Conservation (phyloP, 1,140 invertebrate genomes). For the Hermetia illucens region DNA sequence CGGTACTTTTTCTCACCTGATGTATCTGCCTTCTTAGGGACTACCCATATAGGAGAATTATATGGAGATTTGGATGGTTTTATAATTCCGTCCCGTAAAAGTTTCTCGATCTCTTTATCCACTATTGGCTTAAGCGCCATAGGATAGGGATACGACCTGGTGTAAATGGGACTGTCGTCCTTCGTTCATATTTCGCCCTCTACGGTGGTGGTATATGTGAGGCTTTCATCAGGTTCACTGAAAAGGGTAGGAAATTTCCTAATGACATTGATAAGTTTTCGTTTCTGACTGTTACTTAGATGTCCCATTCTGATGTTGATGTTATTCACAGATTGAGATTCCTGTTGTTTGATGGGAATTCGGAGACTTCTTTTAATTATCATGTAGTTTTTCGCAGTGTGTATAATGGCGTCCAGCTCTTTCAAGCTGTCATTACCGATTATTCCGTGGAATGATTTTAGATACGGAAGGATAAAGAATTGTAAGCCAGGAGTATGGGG, state of each 20-base stretch:
- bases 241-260: not conserved
- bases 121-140: constrained; percentile 9
- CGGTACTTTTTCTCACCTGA: constrained; percentile 17
- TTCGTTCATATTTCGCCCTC: constrained; percentile 1
- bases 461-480: constrained; percentile 3
- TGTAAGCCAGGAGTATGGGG: constrained; percentile 1
- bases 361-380: not conserved
- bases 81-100: constrained; percentile 15
- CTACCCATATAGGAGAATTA: constrained; percentile 4
- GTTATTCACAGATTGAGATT: not conserved
- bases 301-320: not conserved
- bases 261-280: not conserved
- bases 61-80: constrained; percentile 10
- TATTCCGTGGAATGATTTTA: constrained; percentile 1
- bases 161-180: constrained; percentile 2
- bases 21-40: constrained; percentile 4
- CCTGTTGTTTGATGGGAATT: not conserved
- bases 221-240: not conserved
- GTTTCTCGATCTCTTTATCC: constrained; percentile 14
- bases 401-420: not conserved
- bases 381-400: not conserved
- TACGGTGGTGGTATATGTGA: constrained; percentile 1
- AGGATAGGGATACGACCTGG: constrained; percentile 11
- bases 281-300: not conserved
- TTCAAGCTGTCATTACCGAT: constrained; percentile 1